These are phyloP conservation scores for Dione juno DNA, from an alignment of 2,888 invertebrate species.

Conservation along the genomic window DNA sequence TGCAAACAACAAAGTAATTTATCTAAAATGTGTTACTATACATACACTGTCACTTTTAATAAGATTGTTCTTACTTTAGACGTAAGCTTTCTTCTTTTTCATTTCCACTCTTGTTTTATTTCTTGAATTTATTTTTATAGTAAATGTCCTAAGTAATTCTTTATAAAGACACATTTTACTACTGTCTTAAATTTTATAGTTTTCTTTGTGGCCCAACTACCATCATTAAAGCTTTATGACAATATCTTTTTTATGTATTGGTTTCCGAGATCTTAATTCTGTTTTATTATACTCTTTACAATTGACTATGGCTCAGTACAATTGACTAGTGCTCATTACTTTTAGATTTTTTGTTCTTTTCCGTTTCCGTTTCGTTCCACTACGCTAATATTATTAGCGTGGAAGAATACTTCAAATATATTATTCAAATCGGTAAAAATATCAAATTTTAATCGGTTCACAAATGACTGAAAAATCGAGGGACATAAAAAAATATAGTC, in stretches of 20 bases:
- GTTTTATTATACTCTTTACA: slow-evolving; percentile 23
- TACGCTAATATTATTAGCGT: too few species aligned
- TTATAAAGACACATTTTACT: slow-evolving; percentile 62
- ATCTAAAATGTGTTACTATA: not conserved
- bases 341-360: too few species aligned
- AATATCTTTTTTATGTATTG: slow-evolving; percentile 36
- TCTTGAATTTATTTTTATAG: slow-evolving; percentile 60
- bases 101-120: slow-evolving; percentile 48
- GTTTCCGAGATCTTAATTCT: slow-evolving; percentile 19
- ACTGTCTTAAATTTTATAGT: slow-evolving; percentile 62
- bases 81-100: not conserved
- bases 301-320: not conserved
- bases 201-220: slow-evolving; percentile 43
- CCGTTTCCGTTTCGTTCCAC: too few species aligned
- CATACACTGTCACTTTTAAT: not conserved
- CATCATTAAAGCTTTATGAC: slow-evolving; percentile 47
- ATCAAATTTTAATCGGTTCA: too few species aligned
- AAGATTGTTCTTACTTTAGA: not conserved
- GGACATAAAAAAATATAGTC: too few species aligned
- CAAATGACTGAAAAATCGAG: too few species aligned
- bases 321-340: too few species aligned
- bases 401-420: too few species aligned
- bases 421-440: too few species aligned
- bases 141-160: slow-evolving; percentile 53
- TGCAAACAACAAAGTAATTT: not conserved